Percentiles rank a stretch among this genome's conserved stretches.
Evolutionary conservation across 2,888 invertebrate species (phyloP).

Genomic region (Tetragonisca angustula): DNA sequence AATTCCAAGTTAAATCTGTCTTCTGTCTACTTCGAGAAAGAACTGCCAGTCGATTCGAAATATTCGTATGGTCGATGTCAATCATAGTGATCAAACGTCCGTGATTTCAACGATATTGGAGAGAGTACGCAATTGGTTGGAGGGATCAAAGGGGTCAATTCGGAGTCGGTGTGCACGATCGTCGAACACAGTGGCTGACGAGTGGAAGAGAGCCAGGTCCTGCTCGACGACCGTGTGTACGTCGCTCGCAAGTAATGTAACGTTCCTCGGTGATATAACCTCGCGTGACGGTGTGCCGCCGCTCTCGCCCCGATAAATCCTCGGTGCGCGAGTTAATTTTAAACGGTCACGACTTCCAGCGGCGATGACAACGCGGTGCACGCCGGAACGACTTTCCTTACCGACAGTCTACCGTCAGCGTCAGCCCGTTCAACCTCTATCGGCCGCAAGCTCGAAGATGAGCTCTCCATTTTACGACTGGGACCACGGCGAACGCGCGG

Average conservation of each 20-base stretch:
- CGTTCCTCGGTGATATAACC: slow-evolving; percentile 58
- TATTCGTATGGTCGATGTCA: not conserved
- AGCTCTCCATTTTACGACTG: slow-evolving; percentile 73
- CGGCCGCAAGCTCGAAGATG: slow-evolving; percentile 49
- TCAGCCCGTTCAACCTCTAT: slow-evolving; percentile 21
- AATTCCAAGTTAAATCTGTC: not conserved
- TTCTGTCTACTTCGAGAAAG: not conserved
- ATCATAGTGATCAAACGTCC: not conserved
- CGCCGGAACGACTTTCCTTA: slow-evolving; percentile 17
- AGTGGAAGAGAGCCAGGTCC: not conserved
- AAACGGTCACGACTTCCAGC: slow-evolving; percentile 66
- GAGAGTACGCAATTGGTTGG: not conserved
- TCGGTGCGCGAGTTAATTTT: slow-evolving; percentile 68
- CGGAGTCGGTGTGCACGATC: slow-evolving; percentile 6
- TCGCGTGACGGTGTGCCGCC: slow-evolving; percentile 58
- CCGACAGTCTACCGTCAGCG: not conserved
- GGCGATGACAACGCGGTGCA: slow-evolving; percentile 67
- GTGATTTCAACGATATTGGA: not conserved
- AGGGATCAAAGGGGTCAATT: slow-evolving; percentile 8
- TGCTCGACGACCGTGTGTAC: slow-evolving; percentile 7
- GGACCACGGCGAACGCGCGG: slow-evolving; percentile 27
- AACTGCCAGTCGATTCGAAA: not conserved
- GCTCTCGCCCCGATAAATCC: slow-evolving; percentile 63
- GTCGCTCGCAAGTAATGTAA: slow-evolving; percentile 53
- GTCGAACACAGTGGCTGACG: slow-evolving; percentile 15